Evolutionary conservation across 2,113 vertebrate genomes (phyloP).

Genomic region (Prinia subflava): DNA sequence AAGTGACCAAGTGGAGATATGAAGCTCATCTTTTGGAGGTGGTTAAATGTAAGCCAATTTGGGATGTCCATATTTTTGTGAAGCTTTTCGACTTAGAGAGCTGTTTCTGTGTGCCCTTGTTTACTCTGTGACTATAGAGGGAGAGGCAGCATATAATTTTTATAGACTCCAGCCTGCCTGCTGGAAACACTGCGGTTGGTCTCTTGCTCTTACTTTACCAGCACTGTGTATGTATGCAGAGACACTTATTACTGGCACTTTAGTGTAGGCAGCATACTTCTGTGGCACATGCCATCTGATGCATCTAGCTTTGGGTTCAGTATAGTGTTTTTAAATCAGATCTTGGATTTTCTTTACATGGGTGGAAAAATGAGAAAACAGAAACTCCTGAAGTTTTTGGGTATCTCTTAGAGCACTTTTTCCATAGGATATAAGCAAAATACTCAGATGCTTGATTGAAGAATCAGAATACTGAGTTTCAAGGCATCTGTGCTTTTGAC

Average conservation of each 20-base stretch:
- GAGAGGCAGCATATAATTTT: not conserved
- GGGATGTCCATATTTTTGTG: rapidly evolving
- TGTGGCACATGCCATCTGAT: not conserved
- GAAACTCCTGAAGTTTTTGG: not conserved
- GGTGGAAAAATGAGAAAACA: not conserved
- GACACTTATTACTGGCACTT: not conserved
- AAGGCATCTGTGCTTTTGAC: not conserved
- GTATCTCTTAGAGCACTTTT: not conserved
- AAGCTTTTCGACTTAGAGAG: not conserved
- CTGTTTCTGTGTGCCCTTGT: not conserved
- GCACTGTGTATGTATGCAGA: rapidly evolving
- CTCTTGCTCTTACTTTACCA: not conserved
- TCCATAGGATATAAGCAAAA: not conserved
- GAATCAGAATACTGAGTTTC: not conserved
- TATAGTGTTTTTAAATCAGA: not conserved
- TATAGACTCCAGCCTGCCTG: not conserved
- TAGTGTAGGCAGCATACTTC: not conserved
- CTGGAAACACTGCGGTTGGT: not conserved
- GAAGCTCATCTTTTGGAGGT: not conserved
- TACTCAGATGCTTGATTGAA: not conserved
- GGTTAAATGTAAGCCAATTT: not conserved
- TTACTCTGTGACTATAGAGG: not conserved
- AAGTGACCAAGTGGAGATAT: not conserved
- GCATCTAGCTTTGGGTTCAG: not conserved
- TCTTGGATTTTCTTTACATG: not conserved